Percentiles rank a stretch among this genome's conserved stretches.
These are phyloP conservation scores for Brevimyrus niger DNA, from an alignment of 2,113 vertebrate species.

Conservation along the genomic window DNA sequence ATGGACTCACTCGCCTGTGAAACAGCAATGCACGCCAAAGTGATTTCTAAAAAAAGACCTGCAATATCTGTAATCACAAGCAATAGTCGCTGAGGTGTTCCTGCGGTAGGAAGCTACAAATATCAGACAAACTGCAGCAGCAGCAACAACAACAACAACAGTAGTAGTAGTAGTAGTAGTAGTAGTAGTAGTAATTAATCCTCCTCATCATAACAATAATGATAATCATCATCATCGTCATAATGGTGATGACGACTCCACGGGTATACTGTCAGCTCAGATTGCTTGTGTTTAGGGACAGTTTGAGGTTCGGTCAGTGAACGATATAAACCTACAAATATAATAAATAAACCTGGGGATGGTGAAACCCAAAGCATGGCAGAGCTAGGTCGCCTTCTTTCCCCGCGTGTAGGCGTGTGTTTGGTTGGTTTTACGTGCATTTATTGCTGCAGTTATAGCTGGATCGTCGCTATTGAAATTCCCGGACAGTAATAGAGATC, in stretches of 20 bases:
- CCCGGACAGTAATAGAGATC: background rate
- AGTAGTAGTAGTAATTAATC: background rate
- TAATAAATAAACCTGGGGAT: background rate
- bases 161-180: background rate
- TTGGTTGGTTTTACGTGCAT: background rate
- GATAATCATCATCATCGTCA: background rate
- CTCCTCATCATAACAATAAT: background rate
- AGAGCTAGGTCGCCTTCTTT: background rate
- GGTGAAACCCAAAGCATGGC: background rate
- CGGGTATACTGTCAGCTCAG: background rate
- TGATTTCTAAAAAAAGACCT: background rate
- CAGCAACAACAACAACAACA: background rate
- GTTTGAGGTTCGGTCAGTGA: background rate
- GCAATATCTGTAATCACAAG: background rate
- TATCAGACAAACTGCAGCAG: background rate
- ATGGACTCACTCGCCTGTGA: background rate
- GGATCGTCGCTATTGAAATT: background rate
- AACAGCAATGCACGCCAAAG: background rate
- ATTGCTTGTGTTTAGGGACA: background rate
- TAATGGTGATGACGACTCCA: background rate
- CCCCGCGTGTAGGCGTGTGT: background rate
- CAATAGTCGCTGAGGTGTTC: background rate
- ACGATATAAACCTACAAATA: background rate
- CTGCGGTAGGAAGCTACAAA: background rate
- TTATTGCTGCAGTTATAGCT: background rate